Evolutionary conservation across 2,113 vertebrate species (phyloP), one percentile per base, ranked within the genome.

Genomic region (Chaetodon auriga): DNA sequence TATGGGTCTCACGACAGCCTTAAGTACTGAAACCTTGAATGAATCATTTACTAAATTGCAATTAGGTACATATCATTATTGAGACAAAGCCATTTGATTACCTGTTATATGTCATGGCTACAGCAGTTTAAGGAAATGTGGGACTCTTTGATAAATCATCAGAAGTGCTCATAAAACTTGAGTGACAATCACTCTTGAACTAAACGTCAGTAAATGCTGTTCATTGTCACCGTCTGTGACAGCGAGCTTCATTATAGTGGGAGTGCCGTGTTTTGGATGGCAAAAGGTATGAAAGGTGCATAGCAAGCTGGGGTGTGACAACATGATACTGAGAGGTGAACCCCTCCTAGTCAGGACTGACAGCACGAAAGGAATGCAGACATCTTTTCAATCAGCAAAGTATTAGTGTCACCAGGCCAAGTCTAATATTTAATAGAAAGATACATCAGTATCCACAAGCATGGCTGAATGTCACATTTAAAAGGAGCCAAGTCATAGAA

Each of bases 271-370:
- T 72, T 53, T 49, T 61, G 46, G 15, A 14, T 5, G 23, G 70
- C 76, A 21, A 72, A 68, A 94, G 64, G 83, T 84, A 92, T 91
- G 87, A 85, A 78, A 57, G 30, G 57, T 85, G 51, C 88, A 93
- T 95, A 91, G 80, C 92, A 80, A 1, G 10, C 21, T 19, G 35
- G 88, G 94, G 94, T 90, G 94, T 92, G 90, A 85, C 87, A 51
- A 7, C 45, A 49, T 15, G 11, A 74, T 54, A 71, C 65, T 73
- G 64, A 90, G 64, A 75, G 41, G 18, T n/a, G 54, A 71, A 76
- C 78, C 75, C 55, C 73, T 74, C 87, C 76, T 66, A 19, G 72
- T 76, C 19, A 25, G 5, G 0, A 15, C 30, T 41, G 58, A 78
- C 48, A 35, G 53, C 10, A 70, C 0, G 19, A 64, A 13, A 87